Conservation (phyloP, 2,888 invertebrate genomes). For the Drepana falcataria region DNA sequence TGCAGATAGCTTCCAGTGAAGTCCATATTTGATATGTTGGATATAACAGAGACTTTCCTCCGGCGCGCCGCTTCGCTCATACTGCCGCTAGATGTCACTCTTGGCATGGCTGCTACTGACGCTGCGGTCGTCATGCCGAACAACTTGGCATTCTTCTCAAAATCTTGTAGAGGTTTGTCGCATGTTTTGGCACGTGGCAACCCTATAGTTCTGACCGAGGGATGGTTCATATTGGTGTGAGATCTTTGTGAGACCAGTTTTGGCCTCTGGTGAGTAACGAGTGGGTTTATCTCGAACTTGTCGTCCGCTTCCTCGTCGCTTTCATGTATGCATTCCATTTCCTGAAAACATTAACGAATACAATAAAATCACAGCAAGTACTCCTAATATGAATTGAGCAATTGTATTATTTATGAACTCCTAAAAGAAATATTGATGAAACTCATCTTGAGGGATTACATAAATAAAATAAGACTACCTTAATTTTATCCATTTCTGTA, state of each 20-base stretch:
- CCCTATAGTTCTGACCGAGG: constrained; percentile 63
- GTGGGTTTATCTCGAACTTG: constrained; percentile 71
- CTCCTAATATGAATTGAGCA: too few species aligned
- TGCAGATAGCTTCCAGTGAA: constrained; percentile 86
- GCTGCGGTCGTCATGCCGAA: constrained; percentile 63
- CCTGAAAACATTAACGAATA: constrained; percentile 52
- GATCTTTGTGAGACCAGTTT: constrained; percentile 61
- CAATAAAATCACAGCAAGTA: too few species aligned
- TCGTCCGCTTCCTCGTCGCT: constrained; percentile 81
- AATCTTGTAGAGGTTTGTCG: constrained; percentile 68
- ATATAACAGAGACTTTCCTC: constrained; percentile 83
- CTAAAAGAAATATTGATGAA: too few species aligned
- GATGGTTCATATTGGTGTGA: constrained; percentile 65
- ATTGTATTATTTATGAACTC: too few species aligned
- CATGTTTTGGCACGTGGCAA: constrained; percentile 69
- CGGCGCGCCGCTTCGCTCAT: constrained; percentile 72
- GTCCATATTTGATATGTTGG: constrained; percentile 85
- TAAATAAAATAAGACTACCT: neutral
- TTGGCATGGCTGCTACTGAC: constrained; percentile 68
- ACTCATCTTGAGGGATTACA: too few species aligned
- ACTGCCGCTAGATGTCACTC: constrained; percentile 70
- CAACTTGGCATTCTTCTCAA: constrained; percentile 48
- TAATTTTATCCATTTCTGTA: constrained; percentile 59
- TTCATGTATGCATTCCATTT: constrained; percentile 84
- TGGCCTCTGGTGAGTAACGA: constrained; percentile 54